phyloP scores from a whole-genome alignment of 2,113 vertebrate genomes.

The Delphinapterus leucas region DNA sequence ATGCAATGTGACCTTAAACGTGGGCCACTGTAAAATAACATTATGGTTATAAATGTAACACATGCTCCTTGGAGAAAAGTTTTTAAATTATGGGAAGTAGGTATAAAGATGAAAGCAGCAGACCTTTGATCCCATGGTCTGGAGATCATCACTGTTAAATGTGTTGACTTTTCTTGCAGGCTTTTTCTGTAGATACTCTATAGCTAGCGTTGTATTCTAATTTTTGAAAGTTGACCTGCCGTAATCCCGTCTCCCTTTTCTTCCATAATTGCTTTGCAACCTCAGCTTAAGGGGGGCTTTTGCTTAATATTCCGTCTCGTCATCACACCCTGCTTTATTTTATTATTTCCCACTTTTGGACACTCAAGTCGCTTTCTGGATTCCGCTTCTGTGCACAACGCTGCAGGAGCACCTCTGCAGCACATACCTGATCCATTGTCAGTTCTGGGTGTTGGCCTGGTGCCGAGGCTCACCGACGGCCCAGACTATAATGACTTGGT shows the following conservation, averaged over 20 bases:
- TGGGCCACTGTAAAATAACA: neutral
- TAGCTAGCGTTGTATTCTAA: neutral
- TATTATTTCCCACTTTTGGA: neutral
- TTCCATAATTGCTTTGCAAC: neutral
- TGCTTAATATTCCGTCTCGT: rapidly evolving
- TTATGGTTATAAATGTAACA: neutral
- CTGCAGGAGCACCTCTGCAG: neutral
- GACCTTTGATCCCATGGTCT: neutral
- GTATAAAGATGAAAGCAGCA: neutral
- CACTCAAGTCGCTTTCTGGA: too few relatives aligned
- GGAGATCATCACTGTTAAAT: neutral
- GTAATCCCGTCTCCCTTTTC: neutral
- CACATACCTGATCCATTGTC: neutral
- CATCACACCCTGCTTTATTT: neutral
- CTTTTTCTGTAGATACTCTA: neutral
- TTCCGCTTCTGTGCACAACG: neutral
- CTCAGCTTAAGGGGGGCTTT: neutral
- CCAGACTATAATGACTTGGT: neutral
- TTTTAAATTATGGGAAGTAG: neutral
- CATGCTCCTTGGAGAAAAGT: neutral
- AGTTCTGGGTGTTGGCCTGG: neutral
- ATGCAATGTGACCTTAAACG: neutral
- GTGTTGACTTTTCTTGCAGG: neutral
- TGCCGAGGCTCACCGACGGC: too few relatives aligned
- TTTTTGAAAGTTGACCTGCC: too few relatives aligned